phyloP scores from a whole-genome alignment of 2,888 invertebrate genomes.

The Vanessa cardui region DNA sequence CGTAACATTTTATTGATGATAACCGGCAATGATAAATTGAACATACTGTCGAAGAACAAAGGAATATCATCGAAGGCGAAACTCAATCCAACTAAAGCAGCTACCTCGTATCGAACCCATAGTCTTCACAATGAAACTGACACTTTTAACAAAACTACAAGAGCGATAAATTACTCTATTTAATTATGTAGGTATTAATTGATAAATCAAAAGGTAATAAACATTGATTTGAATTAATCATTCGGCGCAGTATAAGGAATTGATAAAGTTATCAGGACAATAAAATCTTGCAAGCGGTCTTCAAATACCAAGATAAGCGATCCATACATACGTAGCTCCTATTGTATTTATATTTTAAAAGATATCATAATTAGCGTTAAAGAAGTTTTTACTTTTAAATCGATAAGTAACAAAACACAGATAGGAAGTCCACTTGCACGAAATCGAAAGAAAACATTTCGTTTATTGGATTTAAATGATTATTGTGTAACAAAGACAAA shows the following conservation, averaged over 20 bases:
- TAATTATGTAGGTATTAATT: too few species aligned
- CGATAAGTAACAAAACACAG: constrained; percentile 21
- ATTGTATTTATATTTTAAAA: constrained; percentile 24
- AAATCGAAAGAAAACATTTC: not conserved
- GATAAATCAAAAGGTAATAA: not conserved
- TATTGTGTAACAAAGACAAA: not conserved
- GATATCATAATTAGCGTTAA: constrained; percentile 24
- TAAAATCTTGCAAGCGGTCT: constrained; percentile 57
- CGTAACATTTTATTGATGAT: too few species aligned
- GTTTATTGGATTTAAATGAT: not conserved
- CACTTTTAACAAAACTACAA: too few species aligned
- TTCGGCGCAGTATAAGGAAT: constrained; percentile 13
- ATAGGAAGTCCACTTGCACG: not conserved
- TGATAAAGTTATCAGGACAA: constrained; percentile 44
- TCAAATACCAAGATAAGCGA: constrained; percentile 39
- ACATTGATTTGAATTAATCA: constrained; percentile 3
- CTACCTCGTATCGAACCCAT: too few species aligned
- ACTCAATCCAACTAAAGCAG: too few species aligned
- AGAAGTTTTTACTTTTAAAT: constrained; percentile 6
- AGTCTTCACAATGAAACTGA: too few species aligned
- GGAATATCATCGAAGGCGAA: too few species aligned
- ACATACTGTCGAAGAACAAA: too few species aligned
- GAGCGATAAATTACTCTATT: too few species aligned
- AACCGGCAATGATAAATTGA: too few species aligned
- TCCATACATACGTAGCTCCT: constrained; percentile 22